Evolutionary conservation across 1,140 invertebrate genomes (phyloP).

Genomic region (Tenebrio molitor): DNA sequence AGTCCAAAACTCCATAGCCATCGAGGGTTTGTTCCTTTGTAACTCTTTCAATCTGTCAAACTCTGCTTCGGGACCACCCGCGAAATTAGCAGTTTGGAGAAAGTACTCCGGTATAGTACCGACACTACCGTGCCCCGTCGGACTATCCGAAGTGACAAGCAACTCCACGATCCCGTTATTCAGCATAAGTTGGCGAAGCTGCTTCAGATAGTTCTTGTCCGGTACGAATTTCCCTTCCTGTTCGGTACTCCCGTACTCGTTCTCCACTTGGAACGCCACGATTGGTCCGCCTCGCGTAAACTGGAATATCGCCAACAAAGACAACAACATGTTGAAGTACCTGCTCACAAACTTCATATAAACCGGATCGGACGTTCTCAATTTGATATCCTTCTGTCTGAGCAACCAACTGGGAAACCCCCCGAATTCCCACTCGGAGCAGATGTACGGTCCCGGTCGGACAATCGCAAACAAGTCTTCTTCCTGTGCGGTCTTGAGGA

Average conservation of each 20-base stretch:
- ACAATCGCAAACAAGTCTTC: constrained; percentile 88
- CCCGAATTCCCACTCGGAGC: constrained; percentile 81
- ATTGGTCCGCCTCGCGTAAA: constrained; percentile 72
- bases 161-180: constrained; percentile 65
- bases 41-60: constrained; percentile 66
- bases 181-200: constrained; percentile 64
- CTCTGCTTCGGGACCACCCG: constrained; percentile 61
- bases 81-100: constrained; percentile 73
- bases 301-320: constrained; percentile 69
- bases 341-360: constrained; percentile 68
- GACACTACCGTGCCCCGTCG: constrained; percentile 65
- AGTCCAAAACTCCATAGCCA: constrained; percentile 77
- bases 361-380: constrained; percentile 68
- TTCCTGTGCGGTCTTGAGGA: constrained; percentile 85
- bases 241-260: constrained; percentile 70
- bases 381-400: constrained; percentile 60
- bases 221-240: constrained; percentile 59
- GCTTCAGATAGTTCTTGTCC: constrained; percentile 67
- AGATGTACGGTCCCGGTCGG: constrained; percentile 93
- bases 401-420: constrained; percentile 57
- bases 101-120: constrained; percentile 60
- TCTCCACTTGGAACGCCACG: constrained; percentile 71
- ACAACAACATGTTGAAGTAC: constrained; percentile 68
- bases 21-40: constrained; percentile 72
- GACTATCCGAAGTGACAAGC: constrained; percentile 71